Conservation (phyloP, 2,888 invertebrate genomes). For the Heteromyza rotundicornis region DNA sequence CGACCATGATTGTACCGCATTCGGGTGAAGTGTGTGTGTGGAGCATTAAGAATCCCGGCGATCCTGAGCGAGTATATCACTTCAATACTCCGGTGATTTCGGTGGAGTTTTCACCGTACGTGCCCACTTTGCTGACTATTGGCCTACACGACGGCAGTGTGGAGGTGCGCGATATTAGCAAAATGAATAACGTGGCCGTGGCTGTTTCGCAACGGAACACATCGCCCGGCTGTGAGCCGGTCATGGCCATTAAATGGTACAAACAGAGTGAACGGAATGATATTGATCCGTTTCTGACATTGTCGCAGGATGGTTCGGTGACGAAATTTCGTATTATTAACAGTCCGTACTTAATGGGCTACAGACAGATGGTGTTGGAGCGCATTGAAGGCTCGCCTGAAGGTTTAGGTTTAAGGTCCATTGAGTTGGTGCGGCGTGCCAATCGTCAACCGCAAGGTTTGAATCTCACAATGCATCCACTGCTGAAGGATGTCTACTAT, state of each 20-base stretch:
- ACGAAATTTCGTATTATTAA: constrained; percentile 66
- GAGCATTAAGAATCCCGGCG: constrained; percentile 81
- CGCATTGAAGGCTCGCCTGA: constrained; percentile 73
- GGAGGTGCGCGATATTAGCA: constrained; percentile 73
- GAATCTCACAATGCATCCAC: constrained; percentile 71
- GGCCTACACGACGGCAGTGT: constrained; percentile 79
- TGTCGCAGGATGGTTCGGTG: constrained; percentile 70
- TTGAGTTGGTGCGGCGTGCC: constrained; percentile 58
- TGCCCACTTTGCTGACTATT: constrained; percentile 75
- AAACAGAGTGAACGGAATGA: constrained; percentile 34
- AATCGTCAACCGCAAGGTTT: constrained; percentile 71
- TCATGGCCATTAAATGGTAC: constrained; percentile 74
- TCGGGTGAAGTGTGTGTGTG: constrained; percentile 76
- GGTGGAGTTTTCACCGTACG: constrained; percentile 72
- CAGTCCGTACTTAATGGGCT: constrained; percentile 68
- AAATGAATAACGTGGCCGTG: constrained; percentile 63
- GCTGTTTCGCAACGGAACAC: constrained; percentile 67
- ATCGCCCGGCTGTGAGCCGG: constrained; percentile 70
- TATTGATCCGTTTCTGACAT: constrained; percentile 67
- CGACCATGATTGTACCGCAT: constrained; percentile 62
- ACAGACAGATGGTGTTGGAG: constrained; percentile 71
- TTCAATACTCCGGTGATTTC: constrained; percentile 73
- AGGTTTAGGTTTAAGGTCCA: constrained; percentile 61
- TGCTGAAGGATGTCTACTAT: constrained; percentile 70
- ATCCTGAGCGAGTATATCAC: constrained; percentile 73